Base-by-base conservation (phyloP, 1,140 invertebrate species). In the Pemphigus obesinymphae region DNA sequence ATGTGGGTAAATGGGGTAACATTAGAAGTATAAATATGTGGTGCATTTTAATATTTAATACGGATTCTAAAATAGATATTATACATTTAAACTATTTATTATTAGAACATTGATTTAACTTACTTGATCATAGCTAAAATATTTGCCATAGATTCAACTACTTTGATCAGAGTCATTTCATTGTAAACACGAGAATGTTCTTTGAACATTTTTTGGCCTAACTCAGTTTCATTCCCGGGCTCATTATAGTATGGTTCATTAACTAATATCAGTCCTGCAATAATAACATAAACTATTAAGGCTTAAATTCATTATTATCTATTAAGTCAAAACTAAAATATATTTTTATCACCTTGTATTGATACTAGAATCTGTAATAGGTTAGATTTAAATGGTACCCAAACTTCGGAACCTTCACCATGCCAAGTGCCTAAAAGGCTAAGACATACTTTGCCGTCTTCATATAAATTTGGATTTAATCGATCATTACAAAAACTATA, bases 221-320 rank as follows among this genome's bases (percentile, higher is more conserved):
- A 89, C 82, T 94, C 95, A 83, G 96, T 90, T 89, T 99, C 97
- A 88, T 97, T 98, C 29, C 97, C 97, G 29, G 97, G 97, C 88
- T 99, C 97, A 88, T 99, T 99, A 88, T 98, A 99, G 88, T 98
- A 99, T 11, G 97, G 97, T 87, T 99, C 96, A 50, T 94, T 92
- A 20, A 98, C 96, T 83, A 99, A 89, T 86, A 99, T 99, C 83
- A 99, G 29, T 95, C 76, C 76, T 80, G 10, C 31, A 48, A 80
- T 6, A 45, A 55, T 76, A 6, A 55, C n/a, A n/a, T n/a, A 45
- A 45, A n/a, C n/a, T n/a, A n/a, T n/a, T n/a, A n/a, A n/a, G n/a
- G n/a, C n/a, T n/a, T n/a, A n/a, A n/a, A n/a, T n/a, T n/a, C n/a
- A n/a, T n/a, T n/a, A n/a, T n/a, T n/a, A n/a, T n/a, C n/a, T n/a